Evolutionary conservation across 2,888 invertebrate species (phyloP).

Genomic region (Epistrophe eligans): DNA sequence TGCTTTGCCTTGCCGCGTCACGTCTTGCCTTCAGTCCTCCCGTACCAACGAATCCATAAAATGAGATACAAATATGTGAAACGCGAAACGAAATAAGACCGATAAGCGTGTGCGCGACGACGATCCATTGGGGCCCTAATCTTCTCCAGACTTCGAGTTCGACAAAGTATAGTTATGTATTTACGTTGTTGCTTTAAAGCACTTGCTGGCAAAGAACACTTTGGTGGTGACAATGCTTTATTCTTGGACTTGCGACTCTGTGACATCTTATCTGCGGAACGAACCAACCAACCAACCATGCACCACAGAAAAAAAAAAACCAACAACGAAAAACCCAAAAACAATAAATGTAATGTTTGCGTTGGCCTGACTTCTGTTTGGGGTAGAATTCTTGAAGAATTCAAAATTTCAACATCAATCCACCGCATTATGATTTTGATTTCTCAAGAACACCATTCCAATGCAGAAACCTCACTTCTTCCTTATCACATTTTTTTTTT

Average conservation of each 20-base stretch:
- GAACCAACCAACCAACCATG: slow-evolving; percentile 15
- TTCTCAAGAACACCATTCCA: slow-evolving; percentile 39
- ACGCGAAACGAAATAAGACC: slow-evolving; percentile 36
- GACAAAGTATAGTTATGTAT: not conserved
- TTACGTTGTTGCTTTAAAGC: slow-evolving; percentile 48
- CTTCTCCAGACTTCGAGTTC: slow-evolving; percentile 26
- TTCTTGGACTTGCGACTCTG: slow-evolving; percentile 50
- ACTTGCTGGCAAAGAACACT: slow-evolving; percentile 55
- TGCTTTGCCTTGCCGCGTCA: too few species aligned
- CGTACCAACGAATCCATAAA: slow-evolving; percentile 8
- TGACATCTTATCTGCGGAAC: slow-evolving; percentile 60
- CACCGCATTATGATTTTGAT: slow-evolving; percentile 52
- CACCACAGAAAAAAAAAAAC: not conserved
- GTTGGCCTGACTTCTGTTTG: slow-evolving; percentile 41
- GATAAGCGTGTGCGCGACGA: slow-evolving; percentile 52
- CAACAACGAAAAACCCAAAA: not conserved
- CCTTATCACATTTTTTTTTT: slow-evolving; percentile 46
- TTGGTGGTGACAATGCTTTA: slow-evolving; percentile 40
- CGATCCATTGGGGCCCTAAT: slow-evolving; percentile 28
- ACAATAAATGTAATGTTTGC: slow-evolving; percentile 34
- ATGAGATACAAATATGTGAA: slow-evolving; percentile 25
- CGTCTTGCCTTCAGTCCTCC: not conserved
- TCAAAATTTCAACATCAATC: slow-evolving; percentile 45
- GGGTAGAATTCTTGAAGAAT: slow-evolving; percentile 21
- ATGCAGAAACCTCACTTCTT: slow-evolving; percentile 16